A percentile compares a stretch with the other conserved stretches of the same genome.
Conservation (phyloP, 2,113 vertebrate genomes). For the Hemibates koningsi region DNA sequence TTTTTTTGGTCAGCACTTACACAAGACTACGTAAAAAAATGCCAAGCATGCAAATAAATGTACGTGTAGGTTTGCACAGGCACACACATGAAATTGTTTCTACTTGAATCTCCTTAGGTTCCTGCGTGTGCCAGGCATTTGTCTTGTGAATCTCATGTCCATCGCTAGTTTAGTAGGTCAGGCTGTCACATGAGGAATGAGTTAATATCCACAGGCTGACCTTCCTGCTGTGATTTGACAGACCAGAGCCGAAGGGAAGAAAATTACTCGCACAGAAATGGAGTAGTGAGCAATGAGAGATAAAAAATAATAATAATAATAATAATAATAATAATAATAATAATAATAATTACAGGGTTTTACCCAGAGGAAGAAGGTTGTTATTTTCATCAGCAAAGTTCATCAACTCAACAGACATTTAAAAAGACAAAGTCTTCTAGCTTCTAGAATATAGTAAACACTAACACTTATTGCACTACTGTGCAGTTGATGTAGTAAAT, state of each 20-base stretch:
- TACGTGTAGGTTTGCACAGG: neutral
- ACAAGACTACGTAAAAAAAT: neutral
- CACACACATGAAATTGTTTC: neutral
- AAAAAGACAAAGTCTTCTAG: neutral
- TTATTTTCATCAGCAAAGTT: neutral
- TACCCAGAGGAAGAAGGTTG: neutral
- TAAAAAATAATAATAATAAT: neutral
- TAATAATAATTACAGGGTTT: neutral
- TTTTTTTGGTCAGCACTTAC: conserved; percentile 8
- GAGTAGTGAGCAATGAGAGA: neutral
- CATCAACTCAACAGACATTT: neutral
- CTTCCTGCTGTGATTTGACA: conserved; percentile 14
- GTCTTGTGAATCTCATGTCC: neutral
- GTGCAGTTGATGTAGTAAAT: neutral
- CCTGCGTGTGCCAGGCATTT: neutral
- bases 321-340: neutral
- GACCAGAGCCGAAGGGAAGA: neutral
- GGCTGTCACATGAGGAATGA: conserved; percentile 30
- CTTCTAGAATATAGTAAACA: neutral
- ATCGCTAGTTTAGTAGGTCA: conserved; percentile 35
- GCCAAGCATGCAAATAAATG: neutral
- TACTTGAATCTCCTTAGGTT: neutral
- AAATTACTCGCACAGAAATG: neutral
- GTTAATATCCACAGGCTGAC: neutral
- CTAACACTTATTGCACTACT: neutral